A percentile compares a stretch with the other conserved stretches of the same genome.
Evolutionary conservation across 2,888 invertebrate species (phyloP).

Genomic region (Campopleginae sp.): DNA sequence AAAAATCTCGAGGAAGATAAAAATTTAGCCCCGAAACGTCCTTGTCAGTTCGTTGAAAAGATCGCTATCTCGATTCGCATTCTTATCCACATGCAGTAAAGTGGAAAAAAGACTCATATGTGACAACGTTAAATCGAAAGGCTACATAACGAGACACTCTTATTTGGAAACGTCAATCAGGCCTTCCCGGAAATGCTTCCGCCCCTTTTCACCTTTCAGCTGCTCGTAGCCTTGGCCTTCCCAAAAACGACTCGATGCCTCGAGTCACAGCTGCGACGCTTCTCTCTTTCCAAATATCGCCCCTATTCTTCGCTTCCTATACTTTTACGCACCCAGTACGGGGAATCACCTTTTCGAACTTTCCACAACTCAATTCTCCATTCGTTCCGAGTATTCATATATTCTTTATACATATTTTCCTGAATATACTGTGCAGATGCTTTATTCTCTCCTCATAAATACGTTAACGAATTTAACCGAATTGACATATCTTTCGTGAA

Average conservation of each 20-base stretch:
- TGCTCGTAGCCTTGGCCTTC: slow-evolving; percentile 64
- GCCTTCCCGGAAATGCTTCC: slow-evolving; percentile 56
- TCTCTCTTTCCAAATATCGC: not conserved
- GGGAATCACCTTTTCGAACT: not conserved
- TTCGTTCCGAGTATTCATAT: not conserved
- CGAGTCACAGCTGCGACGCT: slow-evolving; percentile 39
- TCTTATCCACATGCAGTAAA: not conserved
- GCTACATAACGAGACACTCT: not conserved
- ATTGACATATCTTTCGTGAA: slow-evolving; percentile 15
- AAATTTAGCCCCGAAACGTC: slow-evolving; percentile 33
- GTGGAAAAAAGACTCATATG: not conserved
- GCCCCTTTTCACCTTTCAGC: slow-evolving; percentile 46
- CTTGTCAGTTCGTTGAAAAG: slow-evolving; percentile 45
- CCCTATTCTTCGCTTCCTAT: not conserved
- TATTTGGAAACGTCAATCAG: slow-evolving; percentile 37
- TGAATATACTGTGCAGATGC: not conserved
- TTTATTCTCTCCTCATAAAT: not conserved
- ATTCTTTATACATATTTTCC: not conserved
- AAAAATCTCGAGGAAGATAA: slow-evolving; percentile 42
- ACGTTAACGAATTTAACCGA: slow-evolving; percentile 15
- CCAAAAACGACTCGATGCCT: slow-evolving; percentile 41
- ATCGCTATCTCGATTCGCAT: slow-evolving; percentile 24
- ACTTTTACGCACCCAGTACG: slow-evolving; percentile 1
- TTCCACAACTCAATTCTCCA: slow-evolving; percentile 41
- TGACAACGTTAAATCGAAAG: slow-evolving; percentile 9